These are phyloP conservation scores for Psophia crepitans DNA, from an alignment of 2,113 vertebrate species.

Conservation along the genomic window DNA sequence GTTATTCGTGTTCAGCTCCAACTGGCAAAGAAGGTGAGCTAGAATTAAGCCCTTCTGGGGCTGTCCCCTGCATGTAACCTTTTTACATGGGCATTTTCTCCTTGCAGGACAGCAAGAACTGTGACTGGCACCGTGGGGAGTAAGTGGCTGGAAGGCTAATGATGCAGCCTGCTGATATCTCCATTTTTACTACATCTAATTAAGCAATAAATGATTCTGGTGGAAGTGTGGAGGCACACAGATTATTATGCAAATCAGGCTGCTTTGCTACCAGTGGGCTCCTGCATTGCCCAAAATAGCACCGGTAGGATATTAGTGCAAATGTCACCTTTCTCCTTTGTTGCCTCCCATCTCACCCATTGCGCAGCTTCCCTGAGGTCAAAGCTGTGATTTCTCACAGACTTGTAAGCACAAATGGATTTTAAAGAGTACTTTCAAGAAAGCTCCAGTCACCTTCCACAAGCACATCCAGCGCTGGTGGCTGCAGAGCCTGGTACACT, in stretches of 20 bases:
- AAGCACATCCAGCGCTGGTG: fast-evolving
- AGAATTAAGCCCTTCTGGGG: background rate
- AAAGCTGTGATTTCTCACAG: background rate
- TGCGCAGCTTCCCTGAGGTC: background rate
- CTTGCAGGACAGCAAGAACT: background rate
- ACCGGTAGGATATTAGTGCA: background rate
- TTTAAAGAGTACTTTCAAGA: background rate
- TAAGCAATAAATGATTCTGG: slow-evolving; percentile 39
- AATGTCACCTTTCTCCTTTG: slow-evolving; percentile 16
- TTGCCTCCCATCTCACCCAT: background rate
- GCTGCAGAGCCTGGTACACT: background rate
- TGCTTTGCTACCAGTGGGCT: background rate
- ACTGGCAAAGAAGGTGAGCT: background rate
- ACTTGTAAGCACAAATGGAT: background rate
- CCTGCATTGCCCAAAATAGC: background rate
- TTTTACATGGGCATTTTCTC: background rate
- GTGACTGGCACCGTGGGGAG: background rate
- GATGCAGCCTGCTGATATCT: background rate
- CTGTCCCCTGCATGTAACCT: background rate
- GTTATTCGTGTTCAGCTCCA: background rate
- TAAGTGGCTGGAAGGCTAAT: background rate
- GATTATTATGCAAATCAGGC: slow-evolving; percentile 50
- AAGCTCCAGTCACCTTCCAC: background rate
- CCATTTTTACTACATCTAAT: slow-evolving; percentile 41
- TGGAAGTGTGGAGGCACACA: background rate